Evolutionary conservation across 2,888 invertebrate species (phyloP).

Genomic region (Prenolepis imparis): DNA sequence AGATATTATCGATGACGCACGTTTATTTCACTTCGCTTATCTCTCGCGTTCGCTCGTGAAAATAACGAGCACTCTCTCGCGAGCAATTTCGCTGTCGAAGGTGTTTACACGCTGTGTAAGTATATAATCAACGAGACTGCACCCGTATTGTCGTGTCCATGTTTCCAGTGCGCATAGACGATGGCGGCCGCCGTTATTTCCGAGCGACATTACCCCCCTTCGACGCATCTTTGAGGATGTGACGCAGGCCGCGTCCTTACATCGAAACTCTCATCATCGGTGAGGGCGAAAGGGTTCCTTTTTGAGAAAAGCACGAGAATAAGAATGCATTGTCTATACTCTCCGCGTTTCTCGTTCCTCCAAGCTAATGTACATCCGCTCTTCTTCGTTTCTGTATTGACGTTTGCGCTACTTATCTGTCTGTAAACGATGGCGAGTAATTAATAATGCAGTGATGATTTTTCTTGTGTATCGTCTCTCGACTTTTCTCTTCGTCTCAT

Average conservation of each 20-base stretch:
- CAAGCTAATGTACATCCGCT: conserved; percentile 44
- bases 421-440: conserved; percentile 15
- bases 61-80: conserved; percentile 13
- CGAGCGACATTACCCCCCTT: conserved; percentile 92
- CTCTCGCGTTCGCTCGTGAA: conserved; percentile 3
- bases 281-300: conserved; percentile 74
- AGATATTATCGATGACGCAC: conserved; percentile 10
- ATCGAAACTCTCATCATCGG: conserved; percentile 82
- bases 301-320: conserved; percentile 58
- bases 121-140: conserved; percentile 53
- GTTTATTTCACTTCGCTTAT: not conserved
- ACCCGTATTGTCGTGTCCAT: conserved; percentile 63
- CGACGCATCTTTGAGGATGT: conserved; percentile 92
- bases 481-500: not conserved
- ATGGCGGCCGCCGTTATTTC: conserved; percentile 94
- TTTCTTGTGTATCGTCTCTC: conserved; percentile 18
- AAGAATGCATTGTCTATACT: conserved; percentile 42
- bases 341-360: conserved; percentile 16
- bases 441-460: conserved; percentile 16
- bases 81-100: conserved; percentile 33
- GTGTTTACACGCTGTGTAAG: conserved; percentile 48
- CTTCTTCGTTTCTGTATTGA: conserved; percentile 27
- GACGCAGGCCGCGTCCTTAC: conserved; percentile 87
- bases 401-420: conserved; percentile 33
- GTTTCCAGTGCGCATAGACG: conserved; percentile 91